phyloP scores from a whole-genome alignment of 2,113 vertebrate species.

The Calidris pygmaea region DNA sequence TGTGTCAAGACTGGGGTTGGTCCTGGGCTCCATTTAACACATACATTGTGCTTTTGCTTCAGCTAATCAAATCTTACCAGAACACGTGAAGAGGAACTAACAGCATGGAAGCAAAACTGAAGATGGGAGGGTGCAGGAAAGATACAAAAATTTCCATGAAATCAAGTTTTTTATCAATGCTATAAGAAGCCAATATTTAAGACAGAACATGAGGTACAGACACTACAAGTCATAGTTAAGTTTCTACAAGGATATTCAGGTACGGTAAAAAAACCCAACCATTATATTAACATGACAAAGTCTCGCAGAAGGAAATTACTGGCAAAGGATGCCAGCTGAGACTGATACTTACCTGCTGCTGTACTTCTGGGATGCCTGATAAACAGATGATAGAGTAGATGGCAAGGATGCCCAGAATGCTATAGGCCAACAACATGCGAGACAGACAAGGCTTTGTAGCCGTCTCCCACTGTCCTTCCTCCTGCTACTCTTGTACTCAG shows the following conservation, averaged over 20 bases:
- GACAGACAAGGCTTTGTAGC: not conserved
- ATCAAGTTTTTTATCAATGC: not conserved
- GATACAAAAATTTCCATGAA: not conserved
- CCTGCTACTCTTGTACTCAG: not conserved
- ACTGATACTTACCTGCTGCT: not conserved
- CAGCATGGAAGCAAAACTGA: not conserved
- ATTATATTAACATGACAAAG: not conserved
- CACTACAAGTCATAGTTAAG: not conserved
- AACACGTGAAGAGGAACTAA: not conserved
- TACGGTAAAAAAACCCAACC: accelerated
- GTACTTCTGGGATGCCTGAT: not conserved
- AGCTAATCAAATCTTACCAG: not conserved
- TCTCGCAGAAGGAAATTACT: not conserved
- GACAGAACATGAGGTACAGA: not conserved
- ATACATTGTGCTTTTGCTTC: not conserved
- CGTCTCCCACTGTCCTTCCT: not conserved
- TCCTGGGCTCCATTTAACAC: not conserved
- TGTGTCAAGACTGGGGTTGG: not conserved
- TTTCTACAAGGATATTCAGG: not conserved
- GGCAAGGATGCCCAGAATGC: not conserved
- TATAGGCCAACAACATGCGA: not conserved
- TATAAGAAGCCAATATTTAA: not conserved
- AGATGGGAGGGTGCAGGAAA: not conserved
- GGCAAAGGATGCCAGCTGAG: not conserved
- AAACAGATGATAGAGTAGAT: not conserved